Base-by-base conservation (phyloP, 1,140 invertebrate genomes). In the Meloidogyne floridensis region DNA sequence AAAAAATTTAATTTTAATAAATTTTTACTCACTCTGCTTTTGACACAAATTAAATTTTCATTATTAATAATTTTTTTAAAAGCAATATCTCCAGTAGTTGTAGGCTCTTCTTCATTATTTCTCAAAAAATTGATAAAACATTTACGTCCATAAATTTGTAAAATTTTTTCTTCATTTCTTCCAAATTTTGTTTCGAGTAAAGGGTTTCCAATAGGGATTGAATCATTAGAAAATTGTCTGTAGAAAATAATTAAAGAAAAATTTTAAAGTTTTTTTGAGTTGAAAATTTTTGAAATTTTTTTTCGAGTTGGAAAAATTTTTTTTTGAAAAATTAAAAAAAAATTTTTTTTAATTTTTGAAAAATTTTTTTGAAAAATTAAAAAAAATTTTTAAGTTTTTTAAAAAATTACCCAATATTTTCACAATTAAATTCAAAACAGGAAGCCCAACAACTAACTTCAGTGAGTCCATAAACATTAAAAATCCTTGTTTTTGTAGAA, bases 361-460 rank as follows among this genome's bases (percentile, higher is more conserved):
- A 32, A 32, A 32, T 32, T 32, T 32, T 32, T 32, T 32, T 32
- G 32, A 32, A 32, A 32, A 32, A 32, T 32, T 32, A 32, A 32
- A 32, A 32, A 32, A 32, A 32, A 32, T 32, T 32, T 32, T 32
- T 32, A 32, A 32, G 32, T 32, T 32, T 32, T 32, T 32, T 32
- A 32, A 32, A 32, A 32, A 32, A 47, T 76, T n/a, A 77, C 75
- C 43, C 18, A 5, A n/a, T n/a, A 43, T 77, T 69, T 13, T 56
- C 20, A 2, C 0, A 13, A 11, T 47, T 65, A n/a, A 81, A 72
- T 20, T 76, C 73, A 75, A 72, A 54, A 32, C 73, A 69, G 7
- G 80, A 81, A 2, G 80, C 72, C 80, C 80, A 81, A 70, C 80
- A 81, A 70, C 47, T 80, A 43, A 80, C 80, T 72, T 81, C 80